Evolutionary conservation across 2,113 vertebrate genomes (phyloP).

Genomic region (Dromas ardeola): DNA sequence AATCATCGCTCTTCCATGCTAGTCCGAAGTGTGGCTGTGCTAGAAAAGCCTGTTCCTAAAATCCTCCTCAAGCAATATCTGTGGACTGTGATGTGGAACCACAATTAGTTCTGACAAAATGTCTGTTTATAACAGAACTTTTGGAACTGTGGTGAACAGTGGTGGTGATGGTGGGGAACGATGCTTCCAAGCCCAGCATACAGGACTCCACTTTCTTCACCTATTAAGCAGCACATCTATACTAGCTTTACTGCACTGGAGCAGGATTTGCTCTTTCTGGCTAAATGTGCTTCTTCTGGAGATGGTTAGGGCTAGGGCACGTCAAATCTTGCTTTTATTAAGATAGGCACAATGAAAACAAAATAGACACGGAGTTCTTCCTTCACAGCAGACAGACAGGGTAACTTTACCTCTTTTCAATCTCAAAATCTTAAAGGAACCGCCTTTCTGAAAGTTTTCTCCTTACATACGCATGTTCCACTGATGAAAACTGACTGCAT

Average conservation of each 20-base stretch:
- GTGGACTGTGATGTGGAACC: neutral
- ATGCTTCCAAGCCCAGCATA: neutral
- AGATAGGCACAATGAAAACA: neutral
- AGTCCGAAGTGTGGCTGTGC: neutral
- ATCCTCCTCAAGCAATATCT: neutral
- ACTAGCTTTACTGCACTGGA: neutral
- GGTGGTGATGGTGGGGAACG: neutral
- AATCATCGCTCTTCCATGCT: neutral
- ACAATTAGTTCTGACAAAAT: neutral
- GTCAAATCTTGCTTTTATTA: neutral
- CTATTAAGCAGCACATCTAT: neutral
- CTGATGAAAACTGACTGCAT: neutral
- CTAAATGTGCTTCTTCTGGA: neutral
- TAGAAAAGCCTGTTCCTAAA: neutral
- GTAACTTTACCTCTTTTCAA: neutral
- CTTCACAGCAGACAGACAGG: neutral
- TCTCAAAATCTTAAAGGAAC: neutral
- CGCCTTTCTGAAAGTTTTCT: neutral
- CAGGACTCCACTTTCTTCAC: neutral
- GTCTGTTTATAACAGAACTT: neutral
- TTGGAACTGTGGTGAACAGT: neutral
- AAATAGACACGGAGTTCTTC: neutral
- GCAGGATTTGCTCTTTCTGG: neutral
- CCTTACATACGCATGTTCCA: neutral
- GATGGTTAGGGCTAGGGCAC: neutral